Evolutionary conservation across 1,140 invertebrate genomes (phyloP), one percentile per base, ranked within the genome.

Genomic region (Argopecten irradians): DNA sequence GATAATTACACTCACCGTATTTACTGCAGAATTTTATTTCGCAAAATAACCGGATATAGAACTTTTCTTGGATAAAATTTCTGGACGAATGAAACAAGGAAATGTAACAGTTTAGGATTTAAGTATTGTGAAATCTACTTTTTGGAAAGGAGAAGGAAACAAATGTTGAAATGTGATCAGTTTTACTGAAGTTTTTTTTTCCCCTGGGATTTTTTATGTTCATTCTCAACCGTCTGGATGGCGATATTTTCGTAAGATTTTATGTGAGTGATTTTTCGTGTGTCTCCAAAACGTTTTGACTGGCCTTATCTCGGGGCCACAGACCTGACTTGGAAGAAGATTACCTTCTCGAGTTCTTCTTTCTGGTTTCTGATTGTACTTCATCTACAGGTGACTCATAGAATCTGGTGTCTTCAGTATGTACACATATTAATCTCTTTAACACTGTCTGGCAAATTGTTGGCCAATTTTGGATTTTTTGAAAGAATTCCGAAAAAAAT

Each of bases 261-360:
- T 71, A 71, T 71, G 55, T 71, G 55, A 71, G 55, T 71, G 22
- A 71, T 71, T 71, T 71, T 71, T 71, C 55, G 55, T 71, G 55
- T 71, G 55, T 71, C 55, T 71, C 55, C 55, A 71, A 71, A 39
- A n/a, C n/a, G n/a, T 19, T 71, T 28, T 71, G n/a, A 71, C 22
- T 71, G n/a, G 55, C 16, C 55, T 71, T 71, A 71, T 71, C 55
- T 71, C n/a, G 28, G n/a, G 55, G 55, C 8, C 16, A 71, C 55
- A 71, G 55, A 71, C 55, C 55, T 71, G 55, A 71, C 55, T 71
- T 71, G 55, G 55, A 71, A 28, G 55, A 22, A 71, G 28, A 71
- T 71, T 71, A 28, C 55, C n/a, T 71, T 71, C 55, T 71, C 55
- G 28, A 71, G 55, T 71, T 71, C 55, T 28, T 71, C 8, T 71